Percentiles rank a stretch among this genome's conserved stretches.
These are phyloP conservation scores for Neelides sp. DNA, from an alignment of 1,140 invertebrate genomes.

Conservation along the genomic window DNA sequence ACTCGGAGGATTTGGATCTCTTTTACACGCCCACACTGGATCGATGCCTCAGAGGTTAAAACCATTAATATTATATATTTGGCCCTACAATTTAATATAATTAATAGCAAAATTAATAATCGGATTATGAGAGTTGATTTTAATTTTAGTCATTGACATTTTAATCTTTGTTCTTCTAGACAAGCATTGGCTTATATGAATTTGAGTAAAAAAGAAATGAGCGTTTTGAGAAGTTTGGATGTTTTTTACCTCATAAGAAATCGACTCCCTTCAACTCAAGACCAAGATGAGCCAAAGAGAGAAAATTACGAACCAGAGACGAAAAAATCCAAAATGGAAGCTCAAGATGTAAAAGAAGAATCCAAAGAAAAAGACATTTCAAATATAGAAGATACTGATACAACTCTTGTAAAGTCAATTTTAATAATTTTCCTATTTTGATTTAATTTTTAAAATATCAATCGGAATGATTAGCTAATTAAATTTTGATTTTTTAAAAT, in stretches of 20 bases:
- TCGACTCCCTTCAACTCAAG: not conserved
- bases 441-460: slow-evolving; percentile 4
- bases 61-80: not conserved
- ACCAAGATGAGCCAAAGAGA: not conserved
- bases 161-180: slow-evolving; percentile 13
- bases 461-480: not conserved
- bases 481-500: not conserved
- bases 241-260: slow-evolving; percentile 21
- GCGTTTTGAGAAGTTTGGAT: slow-evolving; percentile 22
- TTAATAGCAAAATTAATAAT: not conserved
- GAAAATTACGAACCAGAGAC: not conserved
- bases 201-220: slow-evolving; percentile 33
- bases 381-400: no score
- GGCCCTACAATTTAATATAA: not conserved
- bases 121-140: not conserved
- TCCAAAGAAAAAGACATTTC: slow-evolving; percentile 8
- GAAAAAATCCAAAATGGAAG: slow-evolving; percentile 16
- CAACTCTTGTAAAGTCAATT: no score
- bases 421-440: no score
- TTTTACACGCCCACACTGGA: slow-evolving; percentile 63
- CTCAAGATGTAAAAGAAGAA: slow-evolving; percentile 11
- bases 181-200: slow-evolving; percentile 44
- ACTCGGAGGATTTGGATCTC: slow-evolving; percentile 49
- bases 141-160: not conserved
- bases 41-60: slow-evolving; percentile 60